A percentile compares a stretch with the other conserved stretches of the same genome.
Evolutionary conservation across 2,888 invertebrate genomes (phyloP).

Genomic region (Drosophila planitibia): DNA sequence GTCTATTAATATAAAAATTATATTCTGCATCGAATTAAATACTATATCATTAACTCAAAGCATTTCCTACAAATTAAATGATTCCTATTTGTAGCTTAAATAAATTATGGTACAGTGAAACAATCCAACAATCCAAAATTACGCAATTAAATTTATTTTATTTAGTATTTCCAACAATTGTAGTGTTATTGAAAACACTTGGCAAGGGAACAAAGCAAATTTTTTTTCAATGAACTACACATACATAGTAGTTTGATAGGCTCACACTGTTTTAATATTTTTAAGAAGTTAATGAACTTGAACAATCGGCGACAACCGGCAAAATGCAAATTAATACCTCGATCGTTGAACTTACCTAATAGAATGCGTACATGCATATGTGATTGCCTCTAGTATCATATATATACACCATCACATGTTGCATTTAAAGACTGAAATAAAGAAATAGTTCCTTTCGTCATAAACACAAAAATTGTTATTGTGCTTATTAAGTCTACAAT

Average conservation of each 20-base stretch:
- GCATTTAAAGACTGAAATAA: constrained; percentile 3
- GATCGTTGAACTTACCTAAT: constrained; percentile 64
- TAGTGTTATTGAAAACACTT: constrained; percentile 6
- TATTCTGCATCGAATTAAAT: not conserved
- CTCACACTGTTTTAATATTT: constrained; percentile 13
- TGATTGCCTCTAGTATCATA: constrained; percentile 22
- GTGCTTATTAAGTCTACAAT: not conserved
- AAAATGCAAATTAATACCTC: constrained; percentile 53
- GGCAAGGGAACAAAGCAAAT: constrained; percentile 7
- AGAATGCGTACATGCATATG: constrained; percentile 43
- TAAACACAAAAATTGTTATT: not conserved
- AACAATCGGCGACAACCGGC: constrained; percentile 49
- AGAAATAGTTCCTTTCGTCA: not conserved
- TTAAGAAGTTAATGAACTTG: constrained; percentile 63
- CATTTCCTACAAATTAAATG: not conserved
- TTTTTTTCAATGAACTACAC: constrained; percentile 7
- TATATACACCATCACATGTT: constrained; percentile 22
- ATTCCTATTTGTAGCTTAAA: not conserved
- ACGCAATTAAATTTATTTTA: not conserved
- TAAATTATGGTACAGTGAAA: not conserved
- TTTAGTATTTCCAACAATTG: not conserved
- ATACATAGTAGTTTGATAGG: constrained; percentile 1
- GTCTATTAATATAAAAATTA: not conserved
- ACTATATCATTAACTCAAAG: not conserved
- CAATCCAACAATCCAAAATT: not conserved